phyloP scores from a whole-genome alignment of 2,888 invertebrate species.

The Ecdyonurus torrentis region DNA sequence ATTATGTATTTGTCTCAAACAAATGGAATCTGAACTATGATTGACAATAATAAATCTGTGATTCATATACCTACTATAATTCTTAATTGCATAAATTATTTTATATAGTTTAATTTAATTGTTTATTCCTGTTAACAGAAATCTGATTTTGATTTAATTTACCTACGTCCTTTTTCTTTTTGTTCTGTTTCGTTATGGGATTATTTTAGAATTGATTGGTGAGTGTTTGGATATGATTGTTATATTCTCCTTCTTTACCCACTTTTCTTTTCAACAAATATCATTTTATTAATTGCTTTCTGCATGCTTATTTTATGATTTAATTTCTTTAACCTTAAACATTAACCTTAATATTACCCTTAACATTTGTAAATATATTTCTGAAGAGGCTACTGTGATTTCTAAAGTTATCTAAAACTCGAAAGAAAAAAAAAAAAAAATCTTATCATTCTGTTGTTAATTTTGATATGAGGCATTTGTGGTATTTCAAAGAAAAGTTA shows the following conservation, averaged over 20 bases:
- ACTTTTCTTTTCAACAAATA: slow-evolving; percentile 14
- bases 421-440: no score
- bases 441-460: no score
- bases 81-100: no score
- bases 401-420: slow-evolving; percentile 1
- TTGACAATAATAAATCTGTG: no score
- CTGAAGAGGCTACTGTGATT: background rate
- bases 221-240: background rate
- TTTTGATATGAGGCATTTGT: no score
- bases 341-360: background rate
- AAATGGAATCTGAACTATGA: no score
- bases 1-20: no score
- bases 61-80: no score
- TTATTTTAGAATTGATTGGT: background rate
- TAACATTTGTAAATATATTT: background rate
- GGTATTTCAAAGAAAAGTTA: no score
- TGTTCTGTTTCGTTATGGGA: background rate
- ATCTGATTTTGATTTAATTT: no score
- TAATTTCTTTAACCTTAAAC: slow-evolving; percentile 1
- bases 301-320: slow-evolving; percentile 11
- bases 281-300: slow-evolving; percentile 11
- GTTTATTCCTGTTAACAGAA: no score
- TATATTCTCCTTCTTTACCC: slow-evolving; percentile 4
- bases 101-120: no score
- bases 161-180: background rate